Base-by-base conservation (phyloP, 1,140 invertebrate genomes). In the Scaptomyza montana region DNA sequence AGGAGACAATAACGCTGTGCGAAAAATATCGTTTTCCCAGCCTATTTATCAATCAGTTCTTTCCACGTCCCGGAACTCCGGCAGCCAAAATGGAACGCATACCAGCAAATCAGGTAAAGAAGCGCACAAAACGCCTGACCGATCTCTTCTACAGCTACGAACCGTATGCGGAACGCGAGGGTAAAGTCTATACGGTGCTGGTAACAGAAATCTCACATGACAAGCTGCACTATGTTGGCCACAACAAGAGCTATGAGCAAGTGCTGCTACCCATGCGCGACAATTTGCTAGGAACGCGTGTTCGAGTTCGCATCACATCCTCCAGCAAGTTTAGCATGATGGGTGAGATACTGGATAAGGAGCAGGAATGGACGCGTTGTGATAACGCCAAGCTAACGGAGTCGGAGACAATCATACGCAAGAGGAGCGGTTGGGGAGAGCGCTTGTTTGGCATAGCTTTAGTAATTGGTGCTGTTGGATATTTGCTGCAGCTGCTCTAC, bases 41-140 rank as follows among this genome's bases (percentile, higher is more conserved):
- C 80, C 93, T 99, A 3, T 99, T 99, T 92, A 99, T 99, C 66
- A 99, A 99, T 93, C 98, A 99, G 92, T 99, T 98, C 92, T 99
- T 97, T 84, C 97, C 98, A 0, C 92, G 99, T 51, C 98, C 98
- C 0, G 98, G 98, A 0, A 99, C 98, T 0, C 98, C 98, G 0
- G 98, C 98, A 5, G 98, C 98, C 6, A 95, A 95, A 82, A 96
- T 99, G 95, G 92, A 93, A 5, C 94, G 95, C 78, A 93, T 94
- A 28, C 96, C 97, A 0, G 94, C 97, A 0, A 94, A 97, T 87
- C 94, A 97, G 89, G 98, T 99, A 0, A 99, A 99, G 92, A 94
- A 94, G 75, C 93, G 98, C 50, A 99, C 98, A 0, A 98, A 97
- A 92, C 92, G 92, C 51, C 92, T 99, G 0, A 98, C 97, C 0